These are phyloP conservation scores for Hoplodrina ambigua DNA, from an alignment of 2,888 invertebrate species.

Conservation along the genomic window DNA sequence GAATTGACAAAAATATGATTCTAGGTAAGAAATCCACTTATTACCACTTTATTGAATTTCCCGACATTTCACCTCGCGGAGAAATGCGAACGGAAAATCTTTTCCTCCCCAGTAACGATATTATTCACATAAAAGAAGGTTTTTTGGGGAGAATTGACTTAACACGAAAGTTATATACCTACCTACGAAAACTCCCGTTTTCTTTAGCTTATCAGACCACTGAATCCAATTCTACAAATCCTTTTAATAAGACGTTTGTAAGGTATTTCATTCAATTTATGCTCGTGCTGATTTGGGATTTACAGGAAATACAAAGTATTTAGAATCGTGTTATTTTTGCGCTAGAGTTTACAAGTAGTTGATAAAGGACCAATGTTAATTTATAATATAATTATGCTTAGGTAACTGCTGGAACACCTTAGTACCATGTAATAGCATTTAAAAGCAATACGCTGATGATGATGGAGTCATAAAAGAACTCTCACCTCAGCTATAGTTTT, in stretches of 20 bases:
- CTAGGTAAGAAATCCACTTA: constrained; percentile 80
- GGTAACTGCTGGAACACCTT: no score
- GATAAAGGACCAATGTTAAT: no score
- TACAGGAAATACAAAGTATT: not conserved
- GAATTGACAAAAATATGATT: constrained; percentile 80
- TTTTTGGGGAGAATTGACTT: constrained; percentile 63
- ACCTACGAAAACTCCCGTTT: constrained; percentile 19
- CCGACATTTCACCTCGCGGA: constrained; percentile 76
- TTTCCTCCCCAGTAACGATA: constrained; percentile 71
- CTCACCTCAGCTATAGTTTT: no score
- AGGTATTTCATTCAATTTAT: constrained; percentile 29
- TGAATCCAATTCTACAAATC: constrained; percentile 33
- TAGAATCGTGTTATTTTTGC: no score
- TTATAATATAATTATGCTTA: no score
- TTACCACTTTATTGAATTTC: constrained; percentile 85
- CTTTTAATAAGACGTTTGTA: constrained; percentile 16
- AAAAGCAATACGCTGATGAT: no score
- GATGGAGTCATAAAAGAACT: no score
- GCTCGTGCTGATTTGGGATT: not conserved
- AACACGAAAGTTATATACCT: constrained; percentile 56
- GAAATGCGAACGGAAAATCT: constrained; percentile 73
- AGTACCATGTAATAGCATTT: no score
- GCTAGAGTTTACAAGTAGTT: no score
- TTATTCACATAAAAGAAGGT: constrained; percentile 72
- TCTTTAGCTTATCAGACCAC: constrained; percentile 22